Conservation (phyloP, 2,888 invertebrate species). For the Clitarchus hookeri region DNA sequence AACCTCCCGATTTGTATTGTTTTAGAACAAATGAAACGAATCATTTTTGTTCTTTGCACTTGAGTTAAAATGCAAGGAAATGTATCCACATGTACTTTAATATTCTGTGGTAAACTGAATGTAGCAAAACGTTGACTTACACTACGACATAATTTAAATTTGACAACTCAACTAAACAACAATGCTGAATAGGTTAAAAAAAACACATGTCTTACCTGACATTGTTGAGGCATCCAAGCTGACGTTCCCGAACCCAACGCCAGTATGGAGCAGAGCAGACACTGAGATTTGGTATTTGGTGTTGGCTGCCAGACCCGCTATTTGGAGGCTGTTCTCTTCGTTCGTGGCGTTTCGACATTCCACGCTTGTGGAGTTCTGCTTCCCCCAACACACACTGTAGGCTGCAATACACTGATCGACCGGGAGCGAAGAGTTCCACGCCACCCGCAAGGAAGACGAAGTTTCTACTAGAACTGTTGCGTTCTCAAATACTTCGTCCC, state of each 20-base stretch:
- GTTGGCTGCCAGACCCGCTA: not conserved
- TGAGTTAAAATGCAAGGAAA: too few species aligned
- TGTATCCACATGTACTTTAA: too few species aligned
- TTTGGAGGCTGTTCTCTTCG: not conserved
- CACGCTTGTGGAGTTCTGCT: not conserved
- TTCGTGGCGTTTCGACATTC: not conserved
- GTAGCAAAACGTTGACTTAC: not conserved
- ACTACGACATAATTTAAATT: too few species aligned
- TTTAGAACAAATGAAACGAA: too few species aligned
- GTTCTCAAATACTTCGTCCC: not conserved
- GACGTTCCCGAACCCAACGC: not conserved
- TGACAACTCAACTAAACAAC: too few species aligned
- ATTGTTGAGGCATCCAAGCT: not conserved
- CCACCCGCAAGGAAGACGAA: not conserved
- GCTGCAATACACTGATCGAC: not conserved
- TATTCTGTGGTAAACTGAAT: too few species aligned
- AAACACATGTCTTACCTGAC: not conserved
- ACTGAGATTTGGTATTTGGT: not conserved
- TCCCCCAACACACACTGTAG: not conserved
- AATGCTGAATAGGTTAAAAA: too few species aligned
- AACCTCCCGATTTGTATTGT: too few species aligned
- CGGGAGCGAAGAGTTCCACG: not conserved
- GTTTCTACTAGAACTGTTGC: not conserved
- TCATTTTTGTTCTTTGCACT: too few species aligned
- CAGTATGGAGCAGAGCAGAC: not conserved